Evolutionary conservation across 2,113 vertebrate species (phyloP).

Genomic region (Gavialis gangeticus): DNA sequence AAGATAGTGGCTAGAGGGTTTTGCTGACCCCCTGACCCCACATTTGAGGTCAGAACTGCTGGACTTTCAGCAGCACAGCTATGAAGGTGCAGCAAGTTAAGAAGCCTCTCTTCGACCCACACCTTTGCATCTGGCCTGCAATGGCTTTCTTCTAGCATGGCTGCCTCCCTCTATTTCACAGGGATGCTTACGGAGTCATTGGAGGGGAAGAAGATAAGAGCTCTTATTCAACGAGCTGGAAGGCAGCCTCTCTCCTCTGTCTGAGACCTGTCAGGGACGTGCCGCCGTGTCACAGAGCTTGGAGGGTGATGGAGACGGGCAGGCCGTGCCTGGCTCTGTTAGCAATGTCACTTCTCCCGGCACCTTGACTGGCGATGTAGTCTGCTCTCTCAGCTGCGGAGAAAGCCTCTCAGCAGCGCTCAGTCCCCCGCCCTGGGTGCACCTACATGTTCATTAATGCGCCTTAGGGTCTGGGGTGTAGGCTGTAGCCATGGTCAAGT

Average conservation of each 20-base stretch:
- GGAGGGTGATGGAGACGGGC: neutral
- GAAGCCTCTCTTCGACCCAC: neutral
- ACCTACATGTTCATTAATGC: too few species aligned
- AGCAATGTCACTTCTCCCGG: neutral
- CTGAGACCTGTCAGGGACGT: neutral
- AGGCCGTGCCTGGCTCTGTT: neutral
- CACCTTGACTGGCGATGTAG: neutral
- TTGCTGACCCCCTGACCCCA: too few species aligned
- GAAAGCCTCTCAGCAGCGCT: neutral
- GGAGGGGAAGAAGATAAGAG: neutral
- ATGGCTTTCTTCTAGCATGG: neutral
- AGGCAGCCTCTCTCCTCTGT: neutral
- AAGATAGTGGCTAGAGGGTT: too few species aligned
- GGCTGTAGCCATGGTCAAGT: too few species aligned
- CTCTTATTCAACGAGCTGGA: neutral
- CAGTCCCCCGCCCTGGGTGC: neutral
- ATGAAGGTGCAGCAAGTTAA: neutral
- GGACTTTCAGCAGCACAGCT: fast-evolving
- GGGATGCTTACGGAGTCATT: neutral
- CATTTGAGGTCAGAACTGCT: too few species aligned
- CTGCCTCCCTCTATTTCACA: neutral
- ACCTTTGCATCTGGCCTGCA: fast-evolving
- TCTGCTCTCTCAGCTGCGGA: neutral
- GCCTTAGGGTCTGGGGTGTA: too few species aligned
- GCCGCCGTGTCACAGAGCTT: neutral